phyloP scores from a whole-genome alignment of 1,140 invertebrate genomes.

The Melitaea cinxia region DNA sequence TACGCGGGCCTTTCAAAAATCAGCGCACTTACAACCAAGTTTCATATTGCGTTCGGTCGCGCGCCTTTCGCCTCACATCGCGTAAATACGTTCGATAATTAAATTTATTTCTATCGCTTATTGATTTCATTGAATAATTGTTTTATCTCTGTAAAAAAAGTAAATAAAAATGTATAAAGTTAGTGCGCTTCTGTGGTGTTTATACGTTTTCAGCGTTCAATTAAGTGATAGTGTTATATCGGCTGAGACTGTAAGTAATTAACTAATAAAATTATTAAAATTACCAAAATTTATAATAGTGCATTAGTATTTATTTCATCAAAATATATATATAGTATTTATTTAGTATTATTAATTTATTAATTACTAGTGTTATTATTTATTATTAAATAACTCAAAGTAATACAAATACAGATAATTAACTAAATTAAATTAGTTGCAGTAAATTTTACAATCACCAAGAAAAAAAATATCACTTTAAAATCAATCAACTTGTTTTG shows the following conservation, averaged over 20 bases:
- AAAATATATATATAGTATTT: no score
- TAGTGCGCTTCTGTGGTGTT: constrained; percentile 66
- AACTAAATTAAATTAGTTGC: not conserved
- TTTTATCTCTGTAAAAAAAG: constrained; percentile 38
- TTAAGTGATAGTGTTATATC: constrained; percentile 71
- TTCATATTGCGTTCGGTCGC: constrained; percentile 63
- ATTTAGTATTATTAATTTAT: no score
- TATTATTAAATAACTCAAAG: no score
- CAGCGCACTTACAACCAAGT: constrained; percentile 56
- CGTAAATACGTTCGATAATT: constrained; percentile 35
- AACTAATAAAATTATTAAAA: not conserved
- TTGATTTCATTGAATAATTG: constrained; percentile 2
- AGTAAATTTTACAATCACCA: not conserved
- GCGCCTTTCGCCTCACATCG: constrained; percentile 66
- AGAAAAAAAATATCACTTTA: constrained; percentile 4
- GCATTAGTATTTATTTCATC: no score
- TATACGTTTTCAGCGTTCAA: constrained; percentile 67
- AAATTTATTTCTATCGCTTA: constrained; percentile 28
- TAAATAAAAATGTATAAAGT: constrained; percentile 65
- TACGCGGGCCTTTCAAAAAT: constrained; percentile 80
- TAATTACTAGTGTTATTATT: no score
- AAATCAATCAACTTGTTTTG: constrained; percentile 20
- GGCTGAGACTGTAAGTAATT: constrained; percentile 65
- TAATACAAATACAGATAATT: not conserved
- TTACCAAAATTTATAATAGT: no score